Evolutionary conservation across 2,797 vertebrate species (phyloP), one percentile per base, ranked within the genome.

Genomic region (Urosaurus nigricauda): DNA sequence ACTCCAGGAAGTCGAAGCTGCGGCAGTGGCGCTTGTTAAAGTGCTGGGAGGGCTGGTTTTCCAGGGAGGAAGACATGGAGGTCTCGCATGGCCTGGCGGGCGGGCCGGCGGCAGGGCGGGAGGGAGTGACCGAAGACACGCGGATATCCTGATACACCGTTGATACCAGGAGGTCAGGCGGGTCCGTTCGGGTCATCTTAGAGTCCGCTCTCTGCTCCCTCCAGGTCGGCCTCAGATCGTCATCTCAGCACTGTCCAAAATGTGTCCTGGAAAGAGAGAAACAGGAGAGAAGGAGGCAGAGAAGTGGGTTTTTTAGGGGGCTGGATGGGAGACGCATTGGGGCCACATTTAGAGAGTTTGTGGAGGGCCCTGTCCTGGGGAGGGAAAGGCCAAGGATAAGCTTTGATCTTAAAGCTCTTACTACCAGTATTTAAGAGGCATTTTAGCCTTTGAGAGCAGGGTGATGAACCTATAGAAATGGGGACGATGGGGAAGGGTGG

Each of bases 121-220:
- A 91, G 60, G 96, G 95, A 93, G 96, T 96, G 80, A 97, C 94
- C 79, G 97, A 97, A 94, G 97, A 97, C 93, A 98, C 96, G 92
- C 97, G 97, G 95, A 99, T 97, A 97, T 98, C 98, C 97, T 94
- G 98, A 97, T 98, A 99, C 93, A 99, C 97, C 32, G 98, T 98
- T 63, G 98, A 98, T 96, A 98, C 97, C 96, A 99, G 97, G 96
- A 99, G 97, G 96, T 99, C 98, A 97, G 99, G 98, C 29, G 98
- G 98, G 96, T 99, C 98, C 29, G 98, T 99, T 95, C 98, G 98
- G 97, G 99, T 99, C 99, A 99, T 99, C 97, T 99, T 99, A 98
- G 96, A 97, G 90, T 95, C 85, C 86, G 96, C 96, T 95, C 94
- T 95, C 94, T 95, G 94, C 95, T 92, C 92, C 93, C 89, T 90